Conservation (phyloP, 1,140 invertebrate species). For the Micrasema minimum region DNA sequence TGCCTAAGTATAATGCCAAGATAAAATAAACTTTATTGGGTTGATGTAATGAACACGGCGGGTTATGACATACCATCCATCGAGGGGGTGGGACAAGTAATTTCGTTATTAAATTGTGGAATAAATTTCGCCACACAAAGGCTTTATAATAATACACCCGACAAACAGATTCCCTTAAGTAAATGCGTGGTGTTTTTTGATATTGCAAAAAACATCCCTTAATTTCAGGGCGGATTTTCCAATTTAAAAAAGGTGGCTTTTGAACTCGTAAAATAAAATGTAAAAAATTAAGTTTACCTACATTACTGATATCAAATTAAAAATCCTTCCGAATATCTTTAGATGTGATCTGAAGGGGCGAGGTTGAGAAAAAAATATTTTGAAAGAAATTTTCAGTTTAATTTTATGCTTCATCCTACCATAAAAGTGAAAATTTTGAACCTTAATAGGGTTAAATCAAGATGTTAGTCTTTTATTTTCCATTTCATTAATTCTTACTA, state of each 20-base stretch:
- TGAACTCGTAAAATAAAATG: too few relatives aligned
- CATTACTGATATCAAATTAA: too few relatives aligned
- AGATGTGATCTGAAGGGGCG: too few relatives aligned
- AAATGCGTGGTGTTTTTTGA: conserved; percentile 13
- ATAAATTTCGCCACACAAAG: conserved; percentile 23
- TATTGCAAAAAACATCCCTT: too few relatives aligned
- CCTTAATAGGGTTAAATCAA: neutral
- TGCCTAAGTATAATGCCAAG: conserved; percentile 27
- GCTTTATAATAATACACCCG: neutral
- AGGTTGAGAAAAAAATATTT: too few relatives aligned
- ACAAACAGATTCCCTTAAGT: conserved; percentile 13
- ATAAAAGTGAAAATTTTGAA: conserved; percentile 2
- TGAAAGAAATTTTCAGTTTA: too few relatives aligned
- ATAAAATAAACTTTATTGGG: conserved; percentile 35
- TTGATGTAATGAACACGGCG: conserved; percentile 31
- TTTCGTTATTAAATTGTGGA: conserved; percentile 31
- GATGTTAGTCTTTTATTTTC: conserved; percentile 15
- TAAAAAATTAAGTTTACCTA: too few relatives aligned
- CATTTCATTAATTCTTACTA: conserved; percentile 12
- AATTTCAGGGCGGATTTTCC: too few relatives aligned
- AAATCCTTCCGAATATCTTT: too few relatives aligned
- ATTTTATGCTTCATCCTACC: too few relatives aligned
- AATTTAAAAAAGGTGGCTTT: too few relatives aligned
- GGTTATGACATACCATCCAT: conserved; percentile 28
- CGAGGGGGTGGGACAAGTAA: conserved; percentile 5